phyloP scores from a whole-genome alignment of 1,140 invertebrate species.

The Paraescarpia echinospica region DNA sequence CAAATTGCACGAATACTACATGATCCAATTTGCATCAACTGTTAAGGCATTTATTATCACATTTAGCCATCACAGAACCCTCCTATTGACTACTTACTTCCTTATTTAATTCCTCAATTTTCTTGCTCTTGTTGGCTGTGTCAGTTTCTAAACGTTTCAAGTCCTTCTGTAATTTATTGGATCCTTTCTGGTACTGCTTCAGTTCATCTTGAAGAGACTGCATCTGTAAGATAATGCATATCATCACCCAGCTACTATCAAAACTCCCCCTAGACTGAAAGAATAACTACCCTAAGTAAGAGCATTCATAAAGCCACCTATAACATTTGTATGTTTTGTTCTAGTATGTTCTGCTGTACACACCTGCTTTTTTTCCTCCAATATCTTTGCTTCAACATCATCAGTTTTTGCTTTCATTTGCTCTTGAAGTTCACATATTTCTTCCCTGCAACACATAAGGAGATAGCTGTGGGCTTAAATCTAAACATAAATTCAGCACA shows the following conservation, averaged over 20 bases:
- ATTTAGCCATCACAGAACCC: no score
- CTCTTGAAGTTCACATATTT: neutral
- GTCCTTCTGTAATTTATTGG: neutral
- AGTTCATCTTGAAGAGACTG: neutral
- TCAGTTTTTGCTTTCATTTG: neutral
- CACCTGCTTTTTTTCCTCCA: neutral
- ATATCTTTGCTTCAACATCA: neutral
- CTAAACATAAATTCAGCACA: neutral
- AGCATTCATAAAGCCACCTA: no score
- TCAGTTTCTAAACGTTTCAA: neutral
- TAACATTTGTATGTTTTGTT: no score
- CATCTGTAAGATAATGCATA: neutral
- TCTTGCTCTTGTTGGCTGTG: neutral
- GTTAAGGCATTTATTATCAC: no score
- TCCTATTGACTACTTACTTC: neutral
- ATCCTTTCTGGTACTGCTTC: neutral
- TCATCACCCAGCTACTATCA: neutral
- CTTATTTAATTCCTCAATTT: neutral
- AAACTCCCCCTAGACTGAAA: neutral
- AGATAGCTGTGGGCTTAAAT: neutral
- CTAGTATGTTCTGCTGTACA: neutral
- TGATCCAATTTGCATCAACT: no score
- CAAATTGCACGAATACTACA: no score
- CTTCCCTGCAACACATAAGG: neutral
- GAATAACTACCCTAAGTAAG: neutral